A percentile compares a stretch with the other conserved stretches of the same genome.
phyloP scores from a whole-genome alignment of 2,888 invertebrate species.

The Euphydryas editha region DNA sequence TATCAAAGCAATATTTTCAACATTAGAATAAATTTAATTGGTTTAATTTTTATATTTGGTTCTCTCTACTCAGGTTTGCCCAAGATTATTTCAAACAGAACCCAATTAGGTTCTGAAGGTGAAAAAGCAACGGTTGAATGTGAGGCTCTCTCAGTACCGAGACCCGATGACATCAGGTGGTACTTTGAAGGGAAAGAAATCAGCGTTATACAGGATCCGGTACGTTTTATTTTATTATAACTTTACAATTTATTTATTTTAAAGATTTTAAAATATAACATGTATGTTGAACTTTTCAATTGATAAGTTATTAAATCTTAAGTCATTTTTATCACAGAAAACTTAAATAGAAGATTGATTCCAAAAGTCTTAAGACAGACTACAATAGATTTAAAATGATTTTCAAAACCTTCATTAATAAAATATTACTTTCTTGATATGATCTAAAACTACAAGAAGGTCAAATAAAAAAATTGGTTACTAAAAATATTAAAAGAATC shows the following conservation, averaged over 20 bases:
- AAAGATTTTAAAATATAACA: no score
- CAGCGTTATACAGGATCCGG: conserved; percentile 86
- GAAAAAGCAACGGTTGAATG: conserved; percentile 93
- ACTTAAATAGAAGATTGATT: no score
- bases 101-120: conserved; percentile 92
- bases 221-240: conserved; percentile 49
- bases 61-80: conserved; percentile 83
- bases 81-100: conserved; percentile 90
- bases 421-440: no score
- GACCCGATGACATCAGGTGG: conserved; percentile 94
- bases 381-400: background rate
- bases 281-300: no score
- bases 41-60: no score
- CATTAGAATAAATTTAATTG: background rate
- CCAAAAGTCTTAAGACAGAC: background rate
- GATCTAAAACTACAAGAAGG: no score
- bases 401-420: background rate
- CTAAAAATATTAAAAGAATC: background rate
- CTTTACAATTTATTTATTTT: background rate
- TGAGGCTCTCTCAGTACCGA: conserved; percentile 93
- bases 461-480: background rate
- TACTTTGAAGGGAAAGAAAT: conserved; percentile 92
- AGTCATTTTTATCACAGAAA: no score
- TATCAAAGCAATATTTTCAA: background rate
- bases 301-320: no score